Percentiles rank a stretch among this genome's conserved stretches.
Evolutionary conservation across 1,140 invertebrate genomes (phyloP).

Genomic region (Philotrypesis tridentata): DNA sequence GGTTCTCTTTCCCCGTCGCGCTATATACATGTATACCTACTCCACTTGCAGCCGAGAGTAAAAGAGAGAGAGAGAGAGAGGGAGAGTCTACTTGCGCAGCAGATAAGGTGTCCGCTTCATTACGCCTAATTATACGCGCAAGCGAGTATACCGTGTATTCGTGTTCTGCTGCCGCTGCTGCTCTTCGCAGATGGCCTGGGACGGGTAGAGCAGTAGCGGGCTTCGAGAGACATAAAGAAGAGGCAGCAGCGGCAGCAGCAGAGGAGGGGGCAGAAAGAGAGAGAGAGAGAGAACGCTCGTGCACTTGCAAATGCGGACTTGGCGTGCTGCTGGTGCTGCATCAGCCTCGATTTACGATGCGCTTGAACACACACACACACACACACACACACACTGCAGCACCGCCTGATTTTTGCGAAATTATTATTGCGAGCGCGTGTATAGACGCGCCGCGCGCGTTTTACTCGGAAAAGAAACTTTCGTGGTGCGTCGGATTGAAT

Average conservation of each 20-base stretch:
- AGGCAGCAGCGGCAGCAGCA: conserved; percentile 47
- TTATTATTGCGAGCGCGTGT: background rate
- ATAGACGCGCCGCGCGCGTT: too few species aligned
- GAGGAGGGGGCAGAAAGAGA: conserved; percentile 50
- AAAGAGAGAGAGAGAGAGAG: background rate
- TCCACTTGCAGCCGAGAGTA: background rate
- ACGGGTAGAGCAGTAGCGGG: conserved; percentile 30
- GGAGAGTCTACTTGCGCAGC: conserved; percentile 34
- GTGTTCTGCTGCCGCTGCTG: conserved; percentile 18
- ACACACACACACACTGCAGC: background rate
- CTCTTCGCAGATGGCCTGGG: background rate
- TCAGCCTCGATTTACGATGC: conserved; percentile 53
- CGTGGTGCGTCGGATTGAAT: too few species aligned
- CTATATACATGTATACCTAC: conserved; percentile 15
- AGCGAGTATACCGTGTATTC: conserved; percentile 31
- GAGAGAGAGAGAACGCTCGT: conserved; percentile 56
- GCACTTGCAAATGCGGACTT: conserved; percentile 62
- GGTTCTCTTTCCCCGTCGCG: conserved; percentile 8
- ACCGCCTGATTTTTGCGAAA: background rate
- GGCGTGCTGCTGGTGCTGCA: conserved; percentile 20
- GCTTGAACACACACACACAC: background rate
- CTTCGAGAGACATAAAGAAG: background rate
- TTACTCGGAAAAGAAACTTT: background rate
- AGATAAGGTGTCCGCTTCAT: conserved; percentile 67
- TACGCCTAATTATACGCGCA: conserved; percentile 68